A percentile compares a stretch with the other conserved stretches of the same genome.
These are phyloP conservation scores for Penaeus japonicus DNA, from an alignment of 1,140 invertebrate genomes.

Conservation along the genomic window DNA sequence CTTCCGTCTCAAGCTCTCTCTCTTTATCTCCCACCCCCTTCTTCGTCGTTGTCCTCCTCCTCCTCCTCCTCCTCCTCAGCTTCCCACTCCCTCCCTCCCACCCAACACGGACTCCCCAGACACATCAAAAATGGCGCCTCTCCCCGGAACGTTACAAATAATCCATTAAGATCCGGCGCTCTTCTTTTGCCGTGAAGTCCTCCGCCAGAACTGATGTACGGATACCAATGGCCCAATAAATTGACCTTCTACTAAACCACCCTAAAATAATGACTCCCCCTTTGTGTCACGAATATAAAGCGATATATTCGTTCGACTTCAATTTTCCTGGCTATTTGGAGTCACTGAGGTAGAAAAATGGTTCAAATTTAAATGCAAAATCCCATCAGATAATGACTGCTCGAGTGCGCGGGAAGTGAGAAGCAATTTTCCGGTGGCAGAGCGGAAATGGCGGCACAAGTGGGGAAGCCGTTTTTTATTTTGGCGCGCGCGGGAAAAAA, in stretches of 20 bases:
- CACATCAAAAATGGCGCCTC: neutral
- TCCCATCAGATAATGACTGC: constrained; percentile 60
- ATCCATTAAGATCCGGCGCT: neutral
- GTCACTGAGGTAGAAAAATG: constrained; percentile 60
- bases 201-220: constrained; percentile 2
- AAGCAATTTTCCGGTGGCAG: constrained; percentile 59
- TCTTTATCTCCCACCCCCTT: neutral
- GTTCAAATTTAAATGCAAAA: constrained; percentile 60
- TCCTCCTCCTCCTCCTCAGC: neutral
- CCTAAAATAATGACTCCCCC: constrained; percentile 58
- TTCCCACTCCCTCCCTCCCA: neutral
- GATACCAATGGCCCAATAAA: constrained; percentile 40
- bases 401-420: constrained; percentile 58
- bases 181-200: neutral
- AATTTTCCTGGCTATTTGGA: constrained; percentile 60
- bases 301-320: constrained; percentile 60
- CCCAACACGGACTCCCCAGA: neutral
- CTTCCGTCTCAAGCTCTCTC: neutral
- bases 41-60: neutral
- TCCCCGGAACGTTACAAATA: neutral
- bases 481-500: constrained; percentile 7
- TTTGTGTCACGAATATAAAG: constrained; percentile 59
- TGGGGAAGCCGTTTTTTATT: constrained; percentile 39
- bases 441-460: constrained; percentile 52
- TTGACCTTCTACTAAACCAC: constrained; percentile 49